Percentiles rank a stretch among this genome's conserved stretches.
Conservation (phyloP, 1,140 invertebrate species). For the Chironomus tepperi region DNA sequence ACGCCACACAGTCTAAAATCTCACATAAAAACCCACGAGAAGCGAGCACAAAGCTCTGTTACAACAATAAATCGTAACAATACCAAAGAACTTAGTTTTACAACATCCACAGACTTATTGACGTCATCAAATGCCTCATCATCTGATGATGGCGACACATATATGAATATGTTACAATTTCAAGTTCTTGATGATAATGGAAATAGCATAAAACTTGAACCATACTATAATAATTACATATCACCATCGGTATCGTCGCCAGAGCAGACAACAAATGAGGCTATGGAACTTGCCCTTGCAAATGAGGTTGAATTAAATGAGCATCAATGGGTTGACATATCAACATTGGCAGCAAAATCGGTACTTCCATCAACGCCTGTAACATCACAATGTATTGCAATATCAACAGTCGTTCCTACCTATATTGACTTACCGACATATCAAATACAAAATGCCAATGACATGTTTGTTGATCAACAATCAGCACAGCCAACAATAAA, state of each 20-base stretch:
- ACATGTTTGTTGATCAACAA: background rate
- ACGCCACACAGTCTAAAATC: constrained; percentile 73
- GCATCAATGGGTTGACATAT: constrained; percentile 61
- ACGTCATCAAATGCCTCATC: constrained; percentile 3
- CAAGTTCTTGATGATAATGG: constrained; percentile 33
- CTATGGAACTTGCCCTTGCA: constrained; percentile 57
- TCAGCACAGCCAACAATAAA: background rate
- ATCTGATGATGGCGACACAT: constrained; percentile 25
- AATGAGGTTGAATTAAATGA: constrained; percentile 55
- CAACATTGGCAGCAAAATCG: constrained; percentile 45
- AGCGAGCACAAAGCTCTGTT: constrained; percentile 27
- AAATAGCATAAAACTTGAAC: background rate
- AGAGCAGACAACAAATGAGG: constrained; percentile 38
- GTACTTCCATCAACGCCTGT: constrained; percentile 34
- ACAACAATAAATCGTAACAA: background rate
- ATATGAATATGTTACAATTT: background rate
- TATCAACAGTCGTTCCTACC: constrained; percentile 63
- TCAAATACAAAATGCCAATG: background rate
- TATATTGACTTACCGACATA: constrained; percentile 46
- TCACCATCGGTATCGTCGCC: background rate
- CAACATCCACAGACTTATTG: constrained; percentile 7
- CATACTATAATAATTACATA: background rate
- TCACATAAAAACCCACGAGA: constrained; percentile 58
- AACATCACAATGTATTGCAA: constrained; percentile 39
- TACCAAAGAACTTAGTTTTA: constrained; percentile 27